Percentiles rank a stretch among this genome's conserved stretches.
phyloP scores from a whole-genome alignment of 2,797 vertebrate species.

The Tragelaphus eurycerus region DNA sequence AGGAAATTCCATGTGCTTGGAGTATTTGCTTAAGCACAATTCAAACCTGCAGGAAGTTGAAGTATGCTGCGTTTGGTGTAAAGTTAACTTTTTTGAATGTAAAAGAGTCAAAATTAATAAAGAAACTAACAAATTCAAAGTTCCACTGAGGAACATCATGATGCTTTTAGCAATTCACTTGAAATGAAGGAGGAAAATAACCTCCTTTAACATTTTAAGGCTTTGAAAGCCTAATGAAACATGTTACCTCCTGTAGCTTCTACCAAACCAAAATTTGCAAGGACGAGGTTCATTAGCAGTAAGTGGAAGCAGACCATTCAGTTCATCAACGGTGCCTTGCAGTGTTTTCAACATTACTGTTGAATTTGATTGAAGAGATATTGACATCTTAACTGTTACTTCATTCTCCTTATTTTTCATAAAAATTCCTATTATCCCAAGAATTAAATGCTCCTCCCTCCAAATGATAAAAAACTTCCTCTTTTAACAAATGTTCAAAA shows the following conservation, averaged over 20 bases:
- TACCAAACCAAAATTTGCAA: conserved; percentile 46
- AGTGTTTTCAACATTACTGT: not conserved
- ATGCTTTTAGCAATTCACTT: conserved; percentile 72
- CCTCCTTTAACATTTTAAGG: conserved; percentile 65
- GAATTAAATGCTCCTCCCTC: not conserved
- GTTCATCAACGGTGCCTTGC: conserved; percentile 2
- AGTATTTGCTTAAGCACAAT: conserved; percentile 38
- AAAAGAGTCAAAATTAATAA: conserved; percentile 78
- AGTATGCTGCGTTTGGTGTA: conserved; percentile 32
- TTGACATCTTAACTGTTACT: not conserved
- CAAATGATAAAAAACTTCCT: not conserved
- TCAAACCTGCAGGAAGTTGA: not conserved
- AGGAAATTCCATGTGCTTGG: not conserved
- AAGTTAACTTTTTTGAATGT: conserved; percentile 55
- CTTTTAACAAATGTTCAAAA: not conserved
- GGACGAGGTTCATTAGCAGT: conserved; percentile 55
- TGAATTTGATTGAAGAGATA: not conserved
- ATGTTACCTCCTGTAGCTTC: conserved; percentile 70
- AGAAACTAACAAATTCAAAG: conserved; percentile 64
- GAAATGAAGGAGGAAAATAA: conserved; percentile 66
- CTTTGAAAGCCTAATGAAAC: conserved; percentile 77
- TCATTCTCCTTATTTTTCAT: not conserved
- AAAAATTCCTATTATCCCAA: not conserved
- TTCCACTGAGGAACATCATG: conserved; percentile 57
- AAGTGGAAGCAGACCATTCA: conserved; percentile 27